These are phyloP conservation scores for Merops nubicus DNA, from an alignment of 2,113 vertebrate genomes.

Conservation along the genomic window DNA sequence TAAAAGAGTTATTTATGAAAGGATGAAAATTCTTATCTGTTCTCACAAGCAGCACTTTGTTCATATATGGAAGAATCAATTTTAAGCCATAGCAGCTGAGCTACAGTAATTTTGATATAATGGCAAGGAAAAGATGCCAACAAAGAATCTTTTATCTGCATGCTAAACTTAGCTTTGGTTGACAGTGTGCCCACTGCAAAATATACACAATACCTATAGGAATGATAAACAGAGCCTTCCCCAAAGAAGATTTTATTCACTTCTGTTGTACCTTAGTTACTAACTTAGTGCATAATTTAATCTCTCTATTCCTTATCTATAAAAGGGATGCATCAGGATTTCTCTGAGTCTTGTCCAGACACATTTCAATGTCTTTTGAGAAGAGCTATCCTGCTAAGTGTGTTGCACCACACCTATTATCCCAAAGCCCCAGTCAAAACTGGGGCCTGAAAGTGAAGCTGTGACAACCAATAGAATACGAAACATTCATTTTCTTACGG, in stretches of 20 bases:
- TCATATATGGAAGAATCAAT: constrained; percentile 18
- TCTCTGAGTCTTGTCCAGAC: background rate
- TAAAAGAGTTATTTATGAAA: constrained; percentile 7
- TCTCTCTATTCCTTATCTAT: constrained; percentile 30
- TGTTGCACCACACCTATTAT: background rate
- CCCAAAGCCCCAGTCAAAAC: background rate
- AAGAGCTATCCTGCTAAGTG: background rate
- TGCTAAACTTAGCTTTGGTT: constrained; percentile 49
- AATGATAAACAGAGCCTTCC: constrained; percentile 36
- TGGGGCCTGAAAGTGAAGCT: background rate
- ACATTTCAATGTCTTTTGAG: background rate
- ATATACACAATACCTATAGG: constrained; percentile 42
- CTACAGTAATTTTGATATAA: constrained; percentile 47
- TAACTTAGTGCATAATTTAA: background rate
- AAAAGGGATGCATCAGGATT: background rate
- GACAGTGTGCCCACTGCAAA: constrained; percentile 57
- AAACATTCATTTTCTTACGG: background rate
- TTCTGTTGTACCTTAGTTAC: background rate
- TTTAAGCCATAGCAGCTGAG: constrained; percentile 31
- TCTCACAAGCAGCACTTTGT: constrained; percentile 29
- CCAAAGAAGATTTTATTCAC: constrained; percentile 13
- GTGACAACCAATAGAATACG: background rate
- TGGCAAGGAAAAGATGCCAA: constrained; percentile 53
- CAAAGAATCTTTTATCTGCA: constrained; percentile 31
- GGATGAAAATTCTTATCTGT: constrained; percentile 53